phyloP scores from a whole-genome alignment of 2,113 vertebrate species.

The Chloebia gouldiae region DNA sequence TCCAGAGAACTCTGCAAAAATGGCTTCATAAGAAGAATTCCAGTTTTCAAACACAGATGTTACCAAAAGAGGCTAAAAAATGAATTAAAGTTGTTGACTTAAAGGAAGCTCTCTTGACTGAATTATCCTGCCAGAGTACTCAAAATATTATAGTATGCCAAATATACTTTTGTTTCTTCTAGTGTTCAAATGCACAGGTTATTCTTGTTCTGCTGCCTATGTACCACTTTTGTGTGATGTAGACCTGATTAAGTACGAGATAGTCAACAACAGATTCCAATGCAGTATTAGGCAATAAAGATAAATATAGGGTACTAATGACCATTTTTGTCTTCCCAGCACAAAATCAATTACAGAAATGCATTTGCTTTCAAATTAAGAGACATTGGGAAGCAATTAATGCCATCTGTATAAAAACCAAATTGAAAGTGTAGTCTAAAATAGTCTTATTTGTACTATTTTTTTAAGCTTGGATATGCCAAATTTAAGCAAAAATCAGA shows the following conservation, averaged over 20 bases:
- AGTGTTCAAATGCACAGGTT: background rate
- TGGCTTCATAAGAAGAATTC: background rate
- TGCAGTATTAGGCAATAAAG: background rate
- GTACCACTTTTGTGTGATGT: background rate
- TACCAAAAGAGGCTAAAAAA: background rate
- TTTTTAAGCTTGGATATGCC: background rate
- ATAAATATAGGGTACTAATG: background rate
- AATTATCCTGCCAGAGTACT: background rate
- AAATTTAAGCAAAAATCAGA: background rate
- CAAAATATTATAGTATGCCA: background rate
- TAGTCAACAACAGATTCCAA: background rate
- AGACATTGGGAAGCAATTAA: background rate
- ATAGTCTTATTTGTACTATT: background rate
- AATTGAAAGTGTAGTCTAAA: background rate
- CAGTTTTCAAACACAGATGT: background rate
- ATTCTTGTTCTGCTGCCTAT: background rate
- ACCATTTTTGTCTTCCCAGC: background rate
- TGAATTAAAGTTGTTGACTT: background rate
- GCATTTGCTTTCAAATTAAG: background rate
- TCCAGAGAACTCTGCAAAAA: constrained; percentile 28
- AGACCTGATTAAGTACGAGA: background rate
- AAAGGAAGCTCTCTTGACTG: background rate
- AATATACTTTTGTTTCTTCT: background rate
- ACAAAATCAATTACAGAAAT: background rate
- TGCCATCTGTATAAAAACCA: background rate